These are phyloP conservation scores for Clitarchus hookeri DNA, from an alignment of 2,888 invertebrate species.

Conservation along the genomic window DNA sequence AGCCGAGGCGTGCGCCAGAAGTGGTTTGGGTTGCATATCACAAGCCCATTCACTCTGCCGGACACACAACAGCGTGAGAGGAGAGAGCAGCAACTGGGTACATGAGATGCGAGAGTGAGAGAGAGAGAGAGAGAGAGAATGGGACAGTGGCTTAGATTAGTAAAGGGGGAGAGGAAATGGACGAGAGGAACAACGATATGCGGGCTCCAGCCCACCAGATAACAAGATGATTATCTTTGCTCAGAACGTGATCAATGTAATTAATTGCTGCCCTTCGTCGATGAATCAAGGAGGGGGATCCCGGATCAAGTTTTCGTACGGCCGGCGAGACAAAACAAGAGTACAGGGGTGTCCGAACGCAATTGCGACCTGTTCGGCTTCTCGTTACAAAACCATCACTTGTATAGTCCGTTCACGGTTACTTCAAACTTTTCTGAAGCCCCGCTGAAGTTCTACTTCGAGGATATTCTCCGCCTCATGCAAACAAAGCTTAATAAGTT, in stretches of 20 bases:
- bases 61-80: too few species aligned
- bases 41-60: too few species aligned
- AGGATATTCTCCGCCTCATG: too few species aligned
- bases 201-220: conserved; percentile 28
- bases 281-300: conserved; percentile 17
- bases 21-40: too few species aligned
- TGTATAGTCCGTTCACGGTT: too few species aligned
- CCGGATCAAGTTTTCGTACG: conserved; percentile 14
- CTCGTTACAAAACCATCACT: too few species aligned
- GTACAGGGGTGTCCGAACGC: not conserved
- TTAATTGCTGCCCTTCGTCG: conserved; percentile 37
- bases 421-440: too few species aligned
- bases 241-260: conserved; percentile 40
- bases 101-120: not conserved
- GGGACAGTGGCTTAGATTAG: not conserved
- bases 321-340: not conserved
- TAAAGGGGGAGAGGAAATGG: not conserved
- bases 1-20: too few species aligned
- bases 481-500: too few species aligned
- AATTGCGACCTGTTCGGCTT: too few species aligned
- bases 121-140: not conserved
- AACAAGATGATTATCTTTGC: conserved; percentile 39
- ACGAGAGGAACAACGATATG: not conserved
- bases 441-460: too few species aligned
- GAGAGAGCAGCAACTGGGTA: too few species aligned